Percentiles rank a stretch among this genome's conserved stretches.
phyloP scores from a whole-genome alignment of 2,797 vertebrate genomes.

The Tolypeutes matacus region DNA sequence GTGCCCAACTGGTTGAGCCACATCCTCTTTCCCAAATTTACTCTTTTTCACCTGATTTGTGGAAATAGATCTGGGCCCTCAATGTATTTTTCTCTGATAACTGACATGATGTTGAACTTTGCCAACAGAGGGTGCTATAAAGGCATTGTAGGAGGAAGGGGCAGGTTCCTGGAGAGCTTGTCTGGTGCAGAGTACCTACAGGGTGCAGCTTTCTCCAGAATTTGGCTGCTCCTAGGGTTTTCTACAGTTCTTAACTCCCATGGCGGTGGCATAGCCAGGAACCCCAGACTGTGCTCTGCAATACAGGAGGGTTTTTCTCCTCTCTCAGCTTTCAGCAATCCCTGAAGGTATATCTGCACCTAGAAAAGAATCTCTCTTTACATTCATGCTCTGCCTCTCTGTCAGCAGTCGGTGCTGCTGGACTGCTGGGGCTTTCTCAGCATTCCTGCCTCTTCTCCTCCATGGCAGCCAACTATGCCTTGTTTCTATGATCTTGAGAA shows the following conservation, averaged over 20 bases:
- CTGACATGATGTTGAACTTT: background rate
- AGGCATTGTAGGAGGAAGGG: no score
- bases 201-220: background rate
- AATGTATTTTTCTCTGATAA: background rate
- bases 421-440: background rate
- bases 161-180: background rate
- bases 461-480: background rate
- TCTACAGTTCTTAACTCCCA: background rate
- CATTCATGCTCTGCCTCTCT: no score
- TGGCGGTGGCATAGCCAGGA: no score
- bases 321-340: background rate
- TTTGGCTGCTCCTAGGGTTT: no score
- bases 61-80: background rate
- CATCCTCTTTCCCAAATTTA: no score
- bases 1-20: no score
- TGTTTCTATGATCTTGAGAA: background rate
- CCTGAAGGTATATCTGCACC: background rate
- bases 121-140: background rate
- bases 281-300: background rate
- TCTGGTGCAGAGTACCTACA: fast-evolving
- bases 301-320: background rate
- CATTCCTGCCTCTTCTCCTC: background rate
- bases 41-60: background rate
- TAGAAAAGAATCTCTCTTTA: no score
- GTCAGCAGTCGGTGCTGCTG: background rate